phyloP scores from a whole-genome alignment of 2,888 invertebrate genomes.

The Limnephilus lunatus region DNA sequence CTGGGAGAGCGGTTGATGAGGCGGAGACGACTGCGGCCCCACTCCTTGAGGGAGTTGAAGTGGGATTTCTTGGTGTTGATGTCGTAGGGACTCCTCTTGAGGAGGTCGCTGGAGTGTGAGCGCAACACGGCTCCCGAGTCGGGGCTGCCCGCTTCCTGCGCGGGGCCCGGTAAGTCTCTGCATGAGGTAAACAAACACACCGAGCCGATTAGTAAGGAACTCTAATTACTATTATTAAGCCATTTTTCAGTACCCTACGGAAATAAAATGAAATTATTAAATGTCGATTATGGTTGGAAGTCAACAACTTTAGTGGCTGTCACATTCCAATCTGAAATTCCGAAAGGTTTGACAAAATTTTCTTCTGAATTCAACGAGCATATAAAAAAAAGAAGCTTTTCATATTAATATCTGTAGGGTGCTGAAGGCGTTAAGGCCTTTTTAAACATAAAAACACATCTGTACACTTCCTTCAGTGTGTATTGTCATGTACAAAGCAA shows the following conservation, averaged over 20 bases:
- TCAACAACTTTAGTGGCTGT: not conserved
- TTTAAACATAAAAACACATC: constrained; percentile 59
- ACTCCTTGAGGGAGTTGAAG: constrained; percentile 89
- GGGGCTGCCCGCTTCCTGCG: constrained; percentile 76
- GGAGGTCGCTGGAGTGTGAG: constrained; percentile 87
- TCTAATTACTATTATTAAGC: constrained; percentile 54
- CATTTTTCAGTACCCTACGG: constrained; percentile 3
- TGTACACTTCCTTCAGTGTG: constrained; percentile 59
- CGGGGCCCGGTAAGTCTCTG: constrained; percentile 77
- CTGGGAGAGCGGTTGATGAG: constrained; percentile 83
- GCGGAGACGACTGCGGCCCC: constrained; percentile 88
- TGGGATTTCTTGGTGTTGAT: constrained; percentile 77
- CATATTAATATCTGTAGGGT: not conserved
- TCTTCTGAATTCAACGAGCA: not conserved
- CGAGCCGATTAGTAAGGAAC: constrained; percentile 70
- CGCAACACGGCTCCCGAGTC: constrained; percentile 78
- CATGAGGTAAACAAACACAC: constrained; percentile 67
- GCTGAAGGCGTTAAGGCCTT: constrained; percentile 8
- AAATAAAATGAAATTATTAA: not conserved
- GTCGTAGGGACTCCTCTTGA: constrained; percentile 82
- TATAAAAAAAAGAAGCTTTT: not conserved
- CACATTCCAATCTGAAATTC: not conserved
- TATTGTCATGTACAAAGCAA: constrained; percentile 61
- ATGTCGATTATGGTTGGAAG: not conserved
- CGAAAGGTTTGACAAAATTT: not conserved